Evolutionary conservation across 2,888 invertebrate genomes (phyloP).

Genomic region (Anthrax anthrax): DNA sequence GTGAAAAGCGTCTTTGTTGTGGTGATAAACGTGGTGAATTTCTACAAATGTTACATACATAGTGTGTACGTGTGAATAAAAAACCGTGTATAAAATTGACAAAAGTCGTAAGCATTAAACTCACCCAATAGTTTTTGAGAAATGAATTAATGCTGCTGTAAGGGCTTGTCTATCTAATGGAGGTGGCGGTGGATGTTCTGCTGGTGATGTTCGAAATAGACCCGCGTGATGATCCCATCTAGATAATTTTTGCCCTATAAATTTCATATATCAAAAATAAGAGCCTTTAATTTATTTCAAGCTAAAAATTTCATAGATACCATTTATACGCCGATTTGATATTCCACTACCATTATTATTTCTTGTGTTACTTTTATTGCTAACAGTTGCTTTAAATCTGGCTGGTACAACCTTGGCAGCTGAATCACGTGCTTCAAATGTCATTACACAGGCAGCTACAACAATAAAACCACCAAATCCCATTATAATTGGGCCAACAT

Average conservation of each 20-base stretch:
- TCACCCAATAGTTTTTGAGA: slow-evolving; percentile 28
- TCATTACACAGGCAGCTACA: slow-evolving; percentile 95
- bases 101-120: slow-evolving; percentile 8
- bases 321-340: slow-evolving; percentile 28
- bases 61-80: no score
- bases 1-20: slow-evolving; percentile 29
- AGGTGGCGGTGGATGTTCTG: slow-evolving; percentile 31
- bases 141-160: slow-evolving; percentile 37
- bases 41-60: slow-evolving; percentile 14
- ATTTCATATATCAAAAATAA: no score
- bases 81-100: no score
- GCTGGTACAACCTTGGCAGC: slow-evolving; percentile 85
- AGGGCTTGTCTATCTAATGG: slow-evolving; percentile 37
- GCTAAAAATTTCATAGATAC: no score
- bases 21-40: slow-evolving; percentile 29
- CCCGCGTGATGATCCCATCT: slow-evolving; percentile 52
- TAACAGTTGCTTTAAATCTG: slow-evolving; percentile 40
- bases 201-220: slow-evolving; percentile 47
- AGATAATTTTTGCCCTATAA: background rate
- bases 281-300: no score
- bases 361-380: slow-evolving; percentile 18
- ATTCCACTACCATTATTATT: slow-evolving; percentile 30
- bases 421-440: slow-evolving; percentile 92
- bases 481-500: slow-evolving; percentile 96
- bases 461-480: slow-evolving; percentile 94